Evolutionary conservation across 2,888 invertebrate species (phyloP), one percentile per base, ranked within the genome.

Genomic region (Pherbina coryleti): DNA sequence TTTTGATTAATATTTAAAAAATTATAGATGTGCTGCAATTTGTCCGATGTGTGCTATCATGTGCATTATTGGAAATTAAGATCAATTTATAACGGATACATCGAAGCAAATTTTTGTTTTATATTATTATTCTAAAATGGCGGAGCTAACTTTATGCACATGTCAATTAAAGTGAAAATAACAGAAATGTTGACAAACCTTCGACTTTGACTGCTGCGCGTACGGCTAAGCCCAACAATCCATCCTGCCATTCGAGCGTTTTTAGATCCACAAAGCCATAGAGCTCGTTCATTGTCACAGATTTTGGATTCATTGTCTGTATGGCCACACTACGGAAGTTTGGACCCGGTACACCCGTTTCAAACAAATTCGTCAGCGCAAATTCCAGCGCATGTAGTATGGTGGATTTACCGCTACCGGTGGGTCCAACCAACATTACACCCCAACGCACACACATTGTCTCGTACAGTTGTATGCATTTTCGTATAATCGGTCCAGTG

Each of bases 361-460:
- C 91, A 83, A 91, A 89, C 76, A 97, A 91, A 80, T 93, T 92
- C 0, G 92, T 91, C 82, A 97, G 92, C 0, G 96, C 93, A 73
- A 92, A 91, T 37, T 93, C 93, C 67, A 97, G 88, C 0, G 94
- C 93, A 94, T 96, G 87, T 53, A 97, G 91, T 9, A 95, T 93
- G 0, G 94, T 92, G 0, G 95, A 94, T 88, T 97, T 97, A 4
- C 97, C 97, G 3, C 96, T 94, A 0, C 96, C 97, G 0, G 97
- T 96, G 0, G 96, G 96, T 0, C 97, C 97, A 0, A 97, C 97
- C 80, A 96, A 89, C 97, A 97, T 97, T 0, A 97, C 97, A 3
- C 97, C 97, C 92, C 97, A 97, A 22, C 97, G 92, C 3, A 97
- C 96, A 81, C 95, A 93, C 95, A 97, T 95, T 0, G 97, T 97